Evolutionary conservation across 1,140 invertebrate genomes (phyloP), one percentile per base, ranked within the genome.

Genomic region (Daktulosphaira vitifoliae): DNA sequence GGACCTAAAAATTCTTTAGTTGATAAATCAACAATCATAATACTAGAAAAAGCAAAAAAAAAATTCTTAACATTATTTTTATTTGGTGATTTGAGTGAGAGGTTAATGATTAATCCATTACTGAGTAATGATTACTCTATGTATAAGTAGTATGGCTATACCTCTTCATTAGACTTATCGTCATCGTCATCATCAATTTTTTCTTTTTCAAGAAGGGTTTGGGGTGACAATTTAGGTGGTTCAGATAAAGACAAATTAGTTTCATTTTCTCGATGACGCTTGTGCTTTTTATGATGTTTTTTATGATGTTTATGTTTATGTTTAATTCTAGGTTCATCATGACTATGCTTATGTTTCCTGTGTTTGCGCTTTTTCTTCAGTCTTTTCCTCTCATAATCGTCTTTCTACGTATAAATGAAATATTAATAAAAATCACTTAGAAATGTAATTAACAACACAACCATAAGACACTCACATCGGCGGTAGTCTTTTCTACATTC

Each of bases 301-400:
- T 62, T 62, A n/a, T 62, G 56, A 13, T 62, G 56, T 33, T 62
- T 62, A 15, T 62, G 56, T 33, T 62, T 62, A 29, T 62, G 56
- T 46, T 62, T 62, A 6, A 16, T 62, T 33, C 42, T 62, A 15
- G 25, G 15, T 48, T 62, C 56, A 1, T 62, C 56, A 3, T 62
- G 56, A 62, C 26, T 33, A 3, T 62, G 56, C 4, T 62, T 62
- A 13, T 62, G 56, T 62, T 62, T 62, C 18, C 56, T 62, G 26
- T 62, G 56, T 22, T 62, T 62, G 25, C 7, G 56, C 46, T 62
- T 62, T 8, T 62, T 62, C 26, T 62, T 62, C 26, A 62, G 42
- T 62, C 42, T 62, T 62, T 9, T 62, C 29, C 42, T 62, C 44
- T 62, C 56, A n/a, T 48, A 22, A 62, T 62, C 42, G 8, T 46